Conservation (phyloP, 2,113 vertebrate genomes). For the Orthonyx spaldingii region DNA sequence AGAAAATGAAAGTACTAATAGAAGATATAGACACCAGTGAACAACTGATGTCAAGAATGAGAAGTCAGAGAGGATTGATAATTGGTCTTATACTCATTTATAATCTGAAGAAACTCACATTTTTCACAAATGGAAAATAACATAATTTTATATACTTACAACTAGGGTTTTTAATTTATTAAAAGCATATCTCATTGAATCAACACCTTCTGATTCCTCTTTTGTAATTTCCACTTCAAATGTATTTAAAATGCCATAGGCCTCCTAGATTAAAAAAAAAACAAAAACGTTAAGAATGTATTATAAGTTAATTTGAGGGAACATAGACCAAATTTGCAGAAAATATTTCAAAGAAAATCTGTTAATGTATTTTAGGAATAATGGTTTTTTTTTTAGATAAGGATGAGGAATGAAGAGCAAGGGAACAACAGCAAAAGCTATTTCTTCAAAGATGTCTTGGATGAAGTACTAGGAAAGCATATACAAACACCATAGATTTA, state of each 20-base stretch:
- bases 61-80: not conserved
- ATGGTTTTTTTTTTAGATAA: not conserved
- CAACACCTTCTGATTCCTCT: slow-evolving; percentile 78
- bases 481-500: not conserved
- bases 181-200: slow-evolving; percentile 76
- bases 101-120: not conserved
- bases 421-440: not conserved
- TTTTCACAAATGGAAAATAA: not conserved
- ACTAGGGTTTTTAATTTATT: slow-evolving; percentile 75
- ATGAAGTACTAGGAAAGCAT: not conserved
- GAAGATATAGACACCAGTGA: not conserved
- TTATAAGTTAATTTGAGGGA: not conserved
- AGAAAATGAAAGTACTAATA: not conserved
- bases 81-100: not conserved
- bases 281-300: not conserved
- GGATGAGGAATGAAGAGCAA: not conserved
- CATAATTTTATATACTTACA: slow-evolving; percentile 66
- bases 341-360: not conserved
- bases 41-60: not conserved
- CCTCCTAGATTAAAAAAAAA: slow-evolving; percentile 73
- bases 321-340: not conserved
- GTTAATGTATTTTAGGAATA: not conserved
- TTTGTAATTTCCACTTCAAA: slow-evolving; percentile 77
- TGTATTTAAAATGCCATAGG: slow-evolving; percentile 76
- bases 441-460: not conserved